phyloP scores from a whole-genome alignment of 2,113 vertebrate species.

The Bubo scandiacus region DNA sequence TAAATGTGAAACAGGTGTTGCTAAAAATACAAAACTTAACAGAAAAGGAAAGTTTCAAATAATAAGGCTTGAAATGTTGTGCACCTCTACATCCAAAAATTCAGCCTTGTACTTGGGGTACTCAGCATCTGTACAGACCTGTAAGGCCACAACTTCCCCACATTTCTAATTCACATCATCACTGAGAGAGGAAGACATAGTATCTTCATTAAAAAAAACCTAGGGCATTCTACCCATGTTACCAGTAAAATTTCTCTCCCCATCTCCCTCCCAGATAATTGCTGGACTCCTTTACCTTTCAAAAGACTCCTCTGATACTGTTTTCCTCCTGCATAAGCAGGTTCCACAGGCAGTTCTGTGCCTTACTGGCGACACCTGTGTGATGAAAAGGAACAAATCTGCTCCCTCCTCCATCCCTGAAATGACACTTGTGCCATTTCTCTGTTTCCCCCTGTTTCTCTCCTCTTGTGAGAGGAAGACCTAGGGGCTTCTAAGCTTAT shows the following conservation, averaged over 20 bases:
- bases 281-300: neutral
- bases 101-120: neutral
- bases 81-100: neutral
- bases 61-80: neutral
- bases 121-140: neutral
- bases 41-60: slow-evolving; percentile 9
- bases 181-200: neutral
- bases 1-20: neutral
- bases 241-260: neutral
- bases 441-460: neutral
- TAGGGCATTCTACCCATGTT: neutral
- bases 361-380: neutral
- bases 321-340: neutral
- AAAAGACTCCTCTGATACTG: neutral
- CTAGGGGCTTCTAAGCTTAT: neutral
- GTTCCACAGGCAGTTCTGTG: neutral
- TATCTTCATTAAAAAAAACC: neutral
- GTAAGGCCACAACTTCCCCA: neutral
- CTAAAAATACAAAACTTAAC: neutral
- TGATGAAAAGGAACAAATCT: neutral
- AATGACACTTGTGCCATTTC: neutral
- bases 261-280: neutral
- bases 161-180: neutral
- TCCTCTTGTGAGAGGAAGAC: neutral
- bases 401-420: neutral